Percentiles rank a stretch among this genome's conserved stretches.
phyloP scores from a whole-genome alignment of 2,113 vertebrate species.

The Sigmodon hispidus region DNA sequence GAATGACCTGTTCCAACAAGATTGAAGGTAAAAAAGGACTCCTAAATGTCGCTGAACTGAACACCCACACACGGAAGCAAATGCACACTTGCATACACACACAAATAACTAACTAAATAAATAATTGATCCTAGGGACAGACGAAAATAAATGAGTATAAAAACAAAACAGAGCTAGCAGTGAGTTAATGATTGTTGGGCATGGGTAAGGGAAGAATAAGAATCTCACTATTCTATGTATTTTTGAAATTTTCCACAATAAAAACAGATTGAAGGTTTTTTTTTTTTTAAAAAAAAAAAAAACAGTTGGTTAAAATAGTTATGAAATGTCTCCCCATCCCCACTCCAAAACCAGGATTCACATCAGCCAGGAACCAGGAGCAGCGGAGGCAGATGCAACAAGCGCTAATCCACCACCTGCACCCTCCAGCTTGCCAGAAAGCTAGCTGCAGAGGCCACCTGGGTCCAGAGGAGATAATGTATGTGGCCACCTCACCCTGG shows the following conservation, averaged over 20 bases:
- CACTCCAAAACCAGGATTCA: background rate
- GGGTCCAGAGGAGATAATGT: background rate
- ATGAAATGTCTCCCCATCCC: background rate
- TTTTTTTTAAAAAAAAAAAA: no score
- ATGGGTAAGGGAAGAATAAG: background rate
- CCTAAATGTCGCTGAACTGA: background rate
- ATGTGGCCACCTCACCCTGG: background rate
- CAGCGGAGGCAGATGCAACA: background rate
- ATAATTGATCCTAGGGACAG: background rate
- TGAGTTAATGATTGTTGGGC: background rate
- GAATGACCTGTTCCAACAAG: background rate
- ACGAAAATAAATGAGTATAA: background rate
- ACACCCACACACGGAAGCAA: background rate
- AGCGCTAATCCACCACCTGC: no score
- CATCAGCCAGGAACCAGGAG: background rate
- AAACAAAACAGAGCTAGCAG: background rate
- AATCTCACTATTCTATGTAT: background rate
- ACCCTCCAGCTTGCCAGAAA: background rate
- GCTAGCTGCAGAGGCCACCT: background rate
- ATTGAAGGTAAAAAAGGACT: background rate
- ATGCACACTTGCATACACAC: background rate
- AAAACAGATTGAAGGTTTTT: background rate
- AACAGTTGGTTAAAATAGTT: slow-evolving; percentile 4
- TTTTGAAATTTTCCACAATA: slow-evolving; percentile 38
- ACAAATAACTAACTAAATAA: background rate